Conservation (phyloP, 2,113 vertebrate species). For the Apodemus speciosus region DNA sequence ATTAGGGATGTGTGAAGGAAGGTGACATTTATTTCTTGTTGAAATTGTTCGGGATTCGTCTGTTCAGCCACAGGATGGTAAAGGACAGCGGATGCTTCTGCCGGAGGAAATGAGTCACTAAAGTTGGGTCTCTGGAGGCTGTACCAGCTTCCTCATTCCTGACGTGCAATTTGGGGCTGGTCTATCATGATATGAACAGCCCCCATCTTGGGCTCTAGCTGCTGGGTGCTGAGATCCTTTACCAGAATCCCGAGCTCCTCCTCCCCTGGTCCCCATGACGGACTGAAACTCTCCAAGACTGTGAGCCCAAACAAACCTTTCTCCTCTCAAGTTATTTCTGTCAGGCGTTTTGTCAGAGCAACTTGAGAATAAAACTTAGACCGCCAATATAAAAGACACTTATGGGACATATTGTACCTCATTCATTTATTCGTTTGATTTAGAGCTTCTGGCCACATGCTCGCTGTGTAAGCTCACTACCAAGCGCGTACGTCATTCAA, state of each 20-base stretch:
- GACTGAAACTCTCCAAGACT: neutral
- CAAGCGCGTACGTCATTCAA: neutral
- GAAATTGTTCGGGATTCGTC: neutral
- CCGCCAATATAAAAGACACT: neutral
- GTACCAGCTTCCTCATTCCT: neutral
- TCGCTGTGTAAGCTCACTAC: neutral
- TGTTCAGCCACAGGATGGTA: fast-evolving
- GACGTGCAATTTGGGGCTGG: neutral
- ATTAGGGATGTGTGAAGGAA: neutral
- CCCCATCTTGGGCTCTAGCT: neutral
- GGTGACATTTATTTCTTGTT: neutral
- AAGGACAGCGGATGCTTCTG: neutral
- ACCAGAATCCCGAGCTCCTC: neutral
- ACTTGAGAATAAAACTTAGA: neutral
- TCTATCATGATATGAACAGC: neutral
- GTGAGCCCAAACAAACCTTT: neutral
- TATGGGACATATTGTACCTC: neutral
- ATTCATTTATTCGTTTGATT: neutral
- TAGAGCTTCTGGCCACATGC: neutral
- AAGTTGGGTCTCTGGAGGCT: neutral
- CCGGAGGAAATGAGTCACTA: neutral
- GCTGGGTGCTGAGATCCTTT: neutral
- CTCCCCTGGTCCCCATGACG: neutral
- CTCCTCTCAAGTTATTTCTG: neutral
- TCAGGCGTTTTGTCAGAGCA: neutral